phyloP scores from a whole-genome alignment of 2,797 vertebrate species.

The Acridotheres tristis region DNA sequence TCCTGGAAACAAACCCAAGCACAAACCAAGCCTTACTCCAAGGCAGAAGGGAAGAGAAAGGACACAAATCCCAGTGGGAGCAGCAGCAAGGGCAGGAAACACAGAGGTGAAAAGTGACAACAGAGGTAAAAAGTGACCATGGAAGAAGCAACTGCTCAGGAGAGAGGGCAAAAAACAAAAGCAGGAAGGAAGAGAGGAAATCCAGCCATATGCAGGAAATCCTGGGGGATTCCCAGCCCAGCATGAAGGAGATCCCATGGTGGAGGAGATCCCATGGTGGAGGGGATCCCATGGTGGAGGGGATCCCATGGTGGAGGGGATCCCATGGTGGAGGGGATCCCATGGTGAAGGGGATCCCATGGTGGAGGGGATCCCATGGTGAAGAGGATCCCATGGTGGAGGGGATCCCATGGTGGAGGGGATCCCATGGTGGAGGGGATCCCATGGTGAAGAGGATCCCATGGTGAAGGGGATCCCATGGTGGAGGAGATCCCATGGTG shows the following conservation, averaged over 20 bases:
- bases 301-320: no score
- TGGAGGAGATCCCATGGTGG: no score
- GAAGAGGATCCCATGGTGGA: no score
- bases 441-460: no score
- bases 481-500: neutral
- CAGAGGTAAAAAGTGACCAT: accelerated
- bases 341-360: no score
- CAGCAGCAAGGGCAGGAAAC: neutral
- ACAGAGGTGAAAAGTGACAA: no score
- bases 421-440: no score
- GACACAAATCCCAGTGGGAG: neutral
- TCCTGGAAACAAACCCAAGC: neutral
- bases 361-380: no score
- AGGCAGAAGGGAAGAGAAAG: neutral
- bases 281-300: neutral
- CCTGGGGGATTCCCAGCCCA: neutral
- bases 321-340: no score
- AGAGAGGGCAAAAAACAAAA: neutral
- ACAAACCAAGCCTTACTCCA: accelerated
- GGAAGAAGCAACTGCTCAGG: neutral
- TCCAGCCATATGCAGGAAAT: neutral
- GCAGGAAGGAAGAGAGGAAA: neutral
- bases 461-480: neutral
- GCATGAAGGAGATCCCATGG: accelerated
- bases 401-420: no score